Percentiles rank a stretch among this genome's conserved stretches.
These are phyloP conservation scores for Cydia splendana DNA, from an alignment of 1,140 invertebrate species.

Conservation along the genomic window DNA sequence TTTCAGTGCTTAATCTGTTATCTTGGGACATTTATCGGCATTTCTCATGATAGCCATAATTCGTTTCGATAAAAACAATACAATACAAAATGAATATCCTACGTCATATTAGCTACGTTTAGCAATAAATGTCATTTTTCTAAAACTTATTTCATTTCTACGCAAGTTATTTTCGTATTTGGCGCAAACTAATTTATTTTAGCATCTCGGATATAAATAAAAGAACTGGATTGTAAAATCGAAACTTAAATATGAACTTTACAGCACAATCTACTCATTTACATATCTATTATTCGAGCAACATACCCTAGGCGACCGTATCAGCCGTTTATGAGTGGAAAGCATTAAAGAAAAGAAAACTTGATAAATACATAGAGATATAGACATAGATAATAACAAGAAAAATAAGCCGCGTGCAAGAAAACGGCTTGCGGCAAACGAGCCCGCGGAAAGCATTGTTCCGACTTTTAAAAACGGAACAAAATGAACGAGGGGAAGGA, in stretches of 20 bases:
- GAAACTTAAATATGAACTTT: background rate
- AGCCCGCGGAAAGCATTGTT: conserved; percentile 76
- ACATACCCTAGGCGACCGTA: conserved; percentile 72
- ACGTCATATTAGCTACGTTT: background rate
- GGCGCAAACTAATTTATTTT: too few relatives aligned
- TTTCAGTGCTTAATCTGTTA: conserved; percentile 48
- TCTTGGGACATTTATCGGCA: conserved; percentile 42
- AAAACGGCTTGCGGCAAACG: conserved; percentile 74
- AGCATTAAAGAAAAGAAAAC: conserved; percentile 78
- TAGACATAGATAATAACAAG: conserved; percentile 72
- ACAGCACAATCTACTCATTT: conserved; percentile 62
- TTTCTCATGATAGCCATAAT: conserved; percentile 38
- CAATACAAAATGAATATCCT: conserved; percentile 33
- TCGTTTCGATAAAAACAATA: conserved; percentile 41
- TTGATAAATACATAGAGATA: conserved; percentile 70
- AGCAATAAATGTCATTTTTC: background rate
- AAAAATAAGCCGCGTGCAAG: conserved; percentile 73
- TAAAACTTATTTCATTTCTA: background rate
- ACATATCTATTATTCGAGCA: conserved; percentile 72
- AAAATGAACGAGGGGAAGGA: conserved; percentile 78
- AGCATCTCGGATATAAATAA: too few relatives aligned
- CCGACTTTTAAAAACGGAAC: conserved; percentile 77
- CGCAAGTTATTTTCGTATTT: too few relatives aligned
- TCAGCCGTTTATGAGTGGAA: conserved; percentile 77
- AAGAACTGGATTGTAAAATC: background rate